Base-by-base conservation (phyloP, 2,113 vertebrate species). In the Bufo bufo region DNA sequence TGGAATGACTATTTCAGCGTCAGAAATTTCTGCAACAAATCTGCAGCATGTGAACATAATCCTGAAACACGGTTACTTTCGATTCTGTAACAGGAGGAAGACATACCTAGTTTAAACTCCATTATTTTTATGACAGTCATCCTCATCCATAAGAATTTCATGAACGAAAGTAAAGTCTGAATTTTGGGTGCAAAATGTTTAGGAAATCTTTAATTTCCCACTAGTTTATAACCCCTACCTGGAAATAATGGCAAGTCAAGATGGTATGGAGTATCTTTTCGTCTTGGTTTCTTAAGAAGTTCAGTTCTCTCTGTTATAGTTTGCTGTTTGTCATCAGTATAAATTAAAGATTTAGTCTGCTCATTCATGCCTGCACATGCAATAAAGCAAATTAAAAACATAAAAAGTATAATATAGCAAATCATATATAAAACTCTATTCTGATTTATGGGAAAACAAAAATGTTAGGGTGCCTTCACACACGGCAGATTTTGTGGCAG, bases 231-330 rank as follows among this genome's bases (percentile, higher is more conserved):
- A 5, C 45, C 65, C 89, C 88, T 93, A 94, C 92, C 92, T 90
- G 92, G 85, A 49, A 89, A 79, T 63, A 91, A 90, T 14, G 90
- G 91, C 33, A 90, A 84, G 69, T 90, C 91, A 89, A 90, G 91
- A 86, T 91, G 91, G 85, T 90, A 90, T 1, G 89, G 89, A 2
- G 90, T 90, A 3, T 87, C 90, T 90, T 92, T 92, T 82, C 69
- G 8, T 43, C 13, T 45, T 54, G 72, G 81, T n/a, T 87, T 86
- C 83, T 23, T 89, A 43, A 84, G 13, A 0, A 85, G 63, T 47
- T 90, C 87, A 49, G 87, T 86, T 59, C 65, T 89, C 87, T 92
- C 88, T 56, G 89, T 88, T 86, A 52, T 84, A 82, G 47, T 54
- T 54, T 69, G 63, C 63, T 54, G 89, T 7, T 83, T 90, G 0